Evolutionary conservation across 1,140 invertebrate genomes (phyloP), one percentile per base, ranked within the genome.

Genomic region (Macrosteles quadrilineatus): DNA sequence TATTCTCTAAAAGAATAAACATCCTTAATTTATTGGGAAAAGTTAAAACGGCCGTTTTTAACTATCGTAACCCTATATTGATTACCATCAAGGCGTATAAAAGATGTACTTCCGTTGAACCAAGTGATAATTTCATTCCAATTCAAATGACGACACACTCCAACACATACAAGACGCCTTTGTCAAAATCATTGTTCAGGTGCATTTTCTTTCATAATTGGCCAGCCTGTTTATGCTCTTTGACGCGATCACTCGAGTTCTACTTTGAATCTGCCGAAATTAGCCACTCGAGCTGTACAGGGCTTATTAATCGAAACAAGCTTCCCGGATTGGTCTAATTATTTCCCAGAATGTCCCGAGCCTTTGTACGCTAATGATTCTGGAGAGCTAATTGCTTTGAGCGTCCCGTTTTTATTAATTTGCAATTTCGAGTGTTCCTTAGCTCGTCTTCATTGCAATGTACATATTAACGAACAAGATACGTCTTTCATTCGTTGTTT

Each of bases 221-320:
- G 47, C 47, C 47, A 50, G n/a, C 47, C 47, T 50, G 47, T 21
- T 50, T 50, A 50, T 50, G 47, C 47, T 50, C 47, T 50, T 50
- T 50, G 47, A 50, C 21, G 47, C 47, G 47, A 50, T 50, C 47
- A 19, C 14, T 21, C 4, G 6, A 50, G 4, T 50, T 50, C 4
- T 4, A 50, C 47, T 50, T 50, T 50, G 47, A 50, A 9, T n/a
- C 21, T 19, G 14, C n/a, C 47, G n/a, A 50, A 50, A 50, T 50
- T 50, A 50, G 47, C 47, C 47, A 50, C 47, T 50, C 47, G 47
- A 50, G 47, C 47, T 50, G 14, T 19, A 50, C 14, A 50, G 47
- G 47, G 47, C 47, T 50, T 50, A 50, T 50, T 50, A 50, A 50
- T 50, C 47, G 47, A 50, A 50, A 50, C 47, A 50, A 50, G 47